Evolutionary conservation across 1,140 invertebrate species (phyloP), one percentile per base, ranked within the genome.

Genomic region (Drosophila sp.): DNA sequence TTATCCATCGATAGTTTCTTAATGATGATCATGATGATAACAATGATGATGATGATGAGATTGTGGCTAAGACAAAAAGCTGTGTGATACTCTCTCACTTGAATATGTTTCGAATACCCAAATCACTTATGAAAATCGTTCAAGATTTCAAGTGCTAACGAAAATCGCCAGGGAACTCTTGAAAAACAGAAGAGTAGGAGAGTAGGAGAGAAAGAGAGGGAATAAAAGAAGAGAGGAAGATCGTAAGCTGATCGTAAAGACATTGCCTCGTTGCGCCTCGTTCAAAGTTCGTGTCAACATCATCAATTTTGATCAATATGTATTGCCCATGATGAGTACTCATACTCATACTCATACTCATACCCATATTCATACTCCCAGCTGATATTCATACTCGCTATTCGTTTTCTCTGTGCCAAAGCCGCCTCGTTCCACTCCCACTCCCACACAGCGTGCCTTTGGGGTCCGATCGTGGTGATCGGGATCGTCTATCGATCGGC

Each of bases 261-360:
- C 62, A 72, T 72, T 54, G 61, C 51, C 62, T 53, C 82, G 79
- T 89, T 87, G 21, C 48, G 58, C 70, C 67, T 79, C 82, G 79
- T 89, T 87, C 83, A 89, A 89, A 89, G 83, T 89, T 89, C 83
- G 83, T 89, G 83, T 89, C 83, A 89, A 89, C 83, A 89, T 89
- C 83, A 89, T 89, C 83, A 89, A 89, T 89, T 89, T 87, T 89
- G 84, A 89, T 89, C 83, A 89, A 74, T 89, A 87, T 76, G 83
- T 83, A 83, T 80, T 73, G 76, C 73, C 57, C 32, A 61, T 61
- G 34, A 69, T 50, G 32, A 48, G 50, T 69, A 59, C 59, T 65
- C 51, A 29, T 45, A 36, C 45, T 50, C 25, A 9, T 16, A 43
- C 40, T 71, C 51, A 43, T 27, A 53, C 59, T 43, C 62, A 9